A percentile compares a stretch with the other conserved stretches of the same genome.
phyloP scores from a whole-genome alignment of 2,113 vertebrate species.

The Poeciliopsis retropinna region DNA sequence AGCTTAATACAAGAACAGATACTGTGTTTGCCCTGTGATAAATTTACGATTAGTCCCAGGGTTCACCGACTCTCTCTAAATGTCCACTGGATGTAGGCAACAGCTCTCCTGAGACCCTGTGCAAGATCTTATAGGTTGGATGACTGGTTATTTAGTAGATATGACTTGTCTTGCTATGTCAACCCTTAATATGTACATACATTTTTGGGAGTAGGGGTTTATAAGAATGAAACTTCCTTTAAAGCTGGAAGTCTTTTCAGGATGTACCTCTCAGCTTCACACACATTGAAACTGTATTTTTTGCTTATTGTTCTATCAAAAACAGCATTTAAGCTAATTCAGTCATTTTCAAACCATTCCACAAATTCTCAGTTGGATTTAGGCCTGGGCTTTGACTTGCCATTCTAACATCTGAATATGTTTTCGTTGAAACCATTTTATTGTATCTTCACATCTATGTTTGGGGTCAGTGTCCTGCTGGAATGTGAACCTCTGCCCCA shows the following conservation, averaged over 20 bases:
- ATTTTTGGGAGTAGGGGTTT: background rate
- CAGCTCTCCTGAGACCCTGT: background rate
- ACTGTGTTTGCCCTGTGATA: background rate
- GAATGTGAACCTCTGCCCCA: too few species aligned
- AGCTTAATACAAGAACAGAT: background rate
- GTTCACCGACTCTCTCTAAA: background rate
- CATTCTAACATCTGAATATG: too few species aligned
- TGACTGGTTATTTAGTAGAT: background rate
- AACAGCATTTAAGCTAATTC: background rate
- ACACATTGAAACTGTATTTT: background rate
- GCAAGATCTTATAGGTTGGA: too few species aligned
- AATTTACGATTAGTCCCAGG: background rate
- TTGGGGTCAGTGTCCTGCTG: too few species aligned
- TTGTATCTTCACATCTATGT: too few species aligned
- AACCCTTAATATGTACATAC: background rate
- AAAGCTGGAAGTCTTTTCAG: background rate
- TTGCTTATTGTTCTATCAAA: background rate
- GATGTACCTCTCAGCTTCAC: background rate
- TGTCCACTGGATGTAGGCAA: background rate
- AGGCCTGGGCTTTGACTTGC: too few species aligned
- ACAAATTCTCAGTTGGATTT: too few species aligned
- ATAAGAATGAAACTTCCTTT: background rate
- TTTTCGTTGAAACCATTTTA: too few species aligned
- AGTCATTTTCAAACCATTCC: too few species aligned
- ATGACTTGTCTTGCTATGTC: background rate